Percentiles rank a stretch among this genome's conserved stretches.
Conservation (phyloP, 2,888 invertebrate genomes). For the Allophyes oxyacanthae region DNA sequence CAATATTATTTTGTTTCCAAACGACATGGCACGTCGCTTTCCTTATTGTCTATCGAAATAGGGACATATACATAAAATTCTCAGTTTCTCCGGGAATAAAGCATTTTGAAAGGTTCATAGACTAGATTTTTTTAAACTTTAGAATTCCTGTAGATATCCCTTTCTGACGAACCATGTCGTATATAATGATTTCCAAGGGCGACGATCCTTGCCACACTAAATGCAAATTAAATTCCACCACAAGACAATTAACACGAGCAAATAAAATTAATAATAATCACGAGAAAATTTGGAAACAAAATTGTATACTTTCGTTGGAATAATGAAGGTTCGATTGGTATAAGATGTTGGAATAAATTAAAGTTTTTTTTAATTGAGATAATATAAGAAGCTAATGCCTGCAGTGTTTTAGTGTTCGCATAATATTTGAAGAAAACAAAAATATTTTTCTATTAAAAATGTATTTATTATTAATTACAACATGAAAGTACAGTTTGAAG, state of each 20-base stretch:
- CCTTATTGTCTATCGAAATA: conserved; percentile 2
- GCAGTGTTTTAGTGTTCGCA: conserved; percentile 28
- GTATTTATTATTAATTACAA: neutral
- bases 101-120: no score
- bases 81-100: neutral
- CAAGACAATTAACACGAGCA: conserved; percentile 6
- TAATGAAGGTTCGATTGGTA: neutral
- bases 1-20: conserved; percentile 2
- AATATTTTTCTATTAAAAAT: neutral
- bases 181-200: conserved; percentile 32
- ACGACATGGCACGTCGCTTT: conserved; percentile 9
- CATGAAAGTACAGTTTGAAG: neutral
- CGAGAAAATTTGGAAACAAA: conserved; percentile 13
- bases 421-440: neutral
- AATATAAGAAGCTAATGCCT: conserved; percentile 7
- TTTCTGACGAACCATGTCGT: conserved; percentile 12
- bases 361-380: no score
- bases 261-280: neutral
- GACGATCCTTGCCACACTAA: conserved; percentile 38
- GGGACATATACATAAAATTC: neutral
- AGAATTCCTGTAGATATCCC: conserved; percentile 10
- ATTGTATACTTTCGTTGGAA: neutral
- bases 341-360: no score
- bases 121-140: no score
- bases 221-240: conserved; percentile 38